Base-by-base conservation (phyloP, 2,113 vertebrate genomes). In the Cranoglanis bouderius region DNA sequence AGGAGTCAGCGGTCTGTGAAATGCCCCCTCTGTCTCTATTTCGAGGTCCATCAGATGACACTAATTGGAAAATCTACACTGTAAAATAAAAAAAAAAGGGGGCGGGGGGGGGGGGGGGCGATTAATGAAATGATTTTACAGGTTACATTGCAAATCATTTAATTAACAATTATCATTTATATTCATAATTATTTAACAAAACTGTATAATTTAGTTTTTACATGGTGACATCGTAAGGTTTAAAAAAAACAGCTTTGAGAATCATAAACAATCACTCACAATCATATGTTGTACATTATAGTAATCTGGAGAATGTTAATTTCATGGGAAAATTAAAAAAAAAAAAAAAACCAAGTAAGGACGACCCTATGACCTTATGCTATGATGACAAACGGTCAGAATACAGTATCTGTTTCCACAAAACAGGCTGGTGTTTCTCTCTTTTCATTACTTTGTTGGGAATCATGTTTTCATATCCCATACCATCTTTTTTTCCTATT, bases 31-130 rank as follows among this genome's bases (percentile, higher is more conserved):
- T 85, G 51, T 83, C 85, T 89, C 88, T 86, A 29, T 87, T 91
- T 88, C 88, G 46, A 90, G 85, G 88, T 86, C 89, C 90, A 86
- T 91, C 91, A 91, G 88, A 90, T 65, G 85, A 91, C 89, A 91
- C 92, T 94, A 94, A 95, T 94, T 94, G 94, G 94, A 92, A 92
- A 88, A 53, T 88, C 78, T 89, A 26, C 88, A 14, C n/a, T 35
- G 26, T 16, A 77, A 32, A 81, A 32, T 19, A 8, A 12, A 1
- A 51, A 78, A 57, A 53, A 53, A 53, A 8, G 6, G 0, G 13
- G n/a, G n/a, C n/a, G n/a, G n/a, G n/a, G n/a, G n/a, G n/a, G n/a
- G n/a, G n/a, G n/a, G 40, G 40, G 40, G 40, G 40, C 6, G 1
- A 57, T 9, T 16, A 55, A 24, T 38, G 51, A 38, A 24, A 82